These are phyloP conservation scores for Taphrorychus bicolor DNA, from an alignment of 2,888 invertebrate genomes.

Conservation along the genomic window DNA sequence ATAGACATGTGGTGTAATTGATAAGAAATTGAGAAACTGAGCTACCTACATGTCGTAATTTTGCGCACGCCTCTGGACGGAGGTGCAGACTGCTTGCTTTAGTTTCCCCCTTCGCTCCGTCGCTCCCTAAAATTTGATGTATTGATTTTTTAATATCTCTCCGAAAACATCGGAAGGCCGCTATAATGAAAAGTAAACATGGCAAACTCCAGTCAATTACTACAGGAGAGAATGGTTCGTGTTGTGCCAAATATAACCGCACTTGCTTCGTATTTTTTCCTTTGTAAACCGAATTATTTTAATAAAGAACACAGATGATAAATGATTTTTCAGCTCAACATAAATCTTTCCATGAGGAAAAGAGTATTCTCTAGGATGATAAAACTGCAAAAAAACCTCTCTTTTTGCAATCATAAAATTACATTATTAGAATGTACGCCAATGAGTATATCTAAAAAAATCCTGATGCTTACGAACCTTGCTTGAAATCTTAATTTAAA, in stretches of 20 bases:
- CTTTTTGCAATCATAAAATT: no score
- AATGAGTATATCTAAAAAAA: slow-evolving; percentile 14
- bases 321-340: no score
- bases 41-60: no score
- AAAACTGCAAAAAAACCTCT: no score
- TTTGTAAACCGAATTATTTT: no score
- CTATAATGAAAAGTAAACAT: slow-evolving; percentile 38
- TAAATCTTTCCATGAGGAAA: no score
- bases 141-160: slow-evolving; percentile 49
- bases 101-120: slow-evolving; percentile 21
- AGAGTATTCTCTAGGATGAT: no score
- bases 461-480: slow-evolving; percentile 27
- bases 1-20: no score
- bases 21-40: no score
- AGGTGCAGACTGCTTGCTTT: slow-evolving; percentile 36
- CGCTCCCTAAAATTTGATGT: slow-evolving; percentile 46
- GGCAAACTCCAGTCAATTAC: slow-evolving; percentile 9
- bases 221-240: not conserved
- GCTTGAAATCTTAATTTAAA: slow-evolving; percentile 31
- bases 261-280: no score
- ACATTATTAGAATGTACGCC: no score
- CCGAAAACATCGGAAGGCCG: slow-evolving; percentile 36
- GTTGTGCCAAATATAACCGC: slow-evolving; percentile 6
- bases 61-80: slow-evolving; percentile 20
- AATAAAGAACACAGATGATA: no score